These are phyloP conservation scores for Phragmatobia fuliginosa DNA, from an alignment of 2,888 invertebrate species.

Conservation along the genomic window DNA sequence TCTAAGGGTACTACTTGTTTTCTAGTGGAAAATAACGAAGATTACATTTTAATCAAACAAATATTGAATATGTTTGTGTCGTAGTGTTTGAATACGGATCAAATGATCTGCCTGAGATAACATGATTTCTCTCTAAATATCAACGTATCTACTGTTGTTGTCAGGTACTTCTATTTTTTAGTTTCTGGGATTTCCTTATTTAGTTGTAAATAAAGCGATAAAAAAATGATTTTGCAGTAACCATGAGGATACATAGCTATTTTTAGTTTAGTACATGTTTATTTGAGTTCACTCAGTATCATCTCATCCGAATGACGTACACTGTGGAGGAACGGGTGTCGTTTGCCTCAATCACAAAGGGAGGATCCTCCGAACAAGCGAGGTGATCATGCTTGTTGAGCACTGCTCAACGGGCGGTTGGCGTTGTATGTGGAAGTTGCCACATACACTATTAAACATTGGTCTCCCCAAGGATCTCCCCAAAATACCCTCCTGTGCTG, in stretches of 20 bases:
- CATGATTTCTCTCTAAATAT: not conserved
- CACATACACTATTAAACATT: too few relatives aligned
- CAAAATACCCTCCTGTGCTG: too few relatives aligned
- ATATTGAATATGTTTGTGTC: conserved; percentile 18
- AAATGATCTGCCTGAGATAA: conserved; percentile 6
- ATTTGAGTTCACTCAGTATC: not conserved
- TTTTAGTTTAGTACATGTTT: not conserved
- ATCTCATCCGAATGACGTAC: too few relatives aligned
- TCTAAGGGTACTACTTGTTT: conserved; percentile 14
- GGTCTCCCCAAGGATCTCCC: too few relatives aligned
- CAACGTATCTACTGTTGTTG: not conserved
- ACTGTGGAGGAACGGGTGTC: too few relatives aligned
- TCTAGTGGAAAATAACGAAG: conserved; percentile 40
- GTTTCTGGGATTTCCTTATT: not conserved
- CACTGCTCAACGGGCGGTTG: too few relatives aligned
- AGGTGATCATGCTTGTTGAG: too few relatives aligned
- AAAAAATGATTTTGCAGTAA: not conserved
- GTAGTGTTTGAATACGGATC: conserved; percentile 14
- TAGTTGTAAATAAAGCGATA: not conserved
- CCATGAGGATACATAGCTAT: not conserved
- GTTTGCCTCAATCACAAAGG: too few relatives aligned
- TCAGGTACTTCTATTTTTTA: not conserved
- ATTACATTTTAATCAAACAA: conserved; percentile 31
- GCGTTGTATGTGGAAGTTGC: too few relatives aligned
- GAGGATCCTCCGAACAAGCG: too few relatives aligned